Percentiles rank a stretch among this genome's conserved stretches.
These are phyloP conservation scores for Deilephila elpenor DNA, from an alignment of 2,888 invertebrate species.

Conservation along the genomic window DNA sequence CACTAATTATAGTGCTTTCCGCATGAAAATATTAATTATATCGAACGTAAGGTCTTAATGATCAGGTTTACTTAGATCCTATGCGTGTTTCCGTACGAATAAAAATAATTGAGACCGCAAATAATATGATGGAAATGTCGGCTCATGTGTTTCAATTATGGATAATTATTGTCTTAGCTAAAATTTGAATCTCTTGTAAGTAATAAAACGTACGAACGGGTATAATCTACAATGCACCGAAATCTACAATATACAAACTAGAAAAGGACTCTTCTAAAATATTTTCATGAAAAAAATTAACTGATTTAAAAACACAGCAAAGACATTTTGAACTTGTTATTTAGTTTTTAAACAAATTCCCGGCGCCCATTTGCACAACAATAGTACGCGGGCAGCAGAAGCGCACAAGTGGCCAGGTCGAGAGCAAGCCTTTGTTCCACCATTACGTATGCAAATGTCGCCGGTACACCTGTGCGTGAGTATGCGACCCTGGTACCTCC, in stretches of 20 bases:
- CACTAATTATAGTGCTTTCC: conserved; percentile 38
- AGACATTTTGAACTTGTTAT: conserved; percentile 45
- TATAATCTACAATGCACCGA: no score
- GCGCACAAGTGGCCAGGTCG: conserved; percentile 63
- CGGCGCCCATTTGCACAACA: conserved; percentile 76
- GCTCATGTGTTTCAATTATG: no score
- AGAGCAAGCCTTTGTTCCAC: conserved; percentile 73
- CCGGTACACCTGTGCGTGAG: conserved; percentile 71
- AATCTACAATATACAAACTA: no score
- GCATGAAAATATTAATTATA: conserved; percentile 31
- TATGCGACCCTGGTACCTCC: conserved; percentile 69
- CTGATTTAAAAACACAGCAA: no score
- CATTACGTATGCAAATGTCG: conserved; percentile 74
- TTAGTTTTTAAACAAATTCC: conserved; percentile 60
- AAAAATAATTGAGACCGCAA: background rate
- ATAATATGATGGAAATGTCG: no score
- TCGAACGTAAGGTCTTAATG: conserved; percentile 6
- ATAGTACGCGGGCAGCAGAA: conserved; percentile 71
- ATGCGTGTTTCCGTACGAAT: background rate
- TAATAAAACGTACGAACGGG: no score
- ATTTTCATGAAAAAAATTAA: background rate
- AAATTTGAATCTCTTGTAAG: no score
- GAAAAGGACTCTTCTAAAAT: background rate
- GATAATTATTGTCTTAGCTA: no score
- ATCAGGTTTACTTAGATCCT: background rate